Evolutionary conservation across 2,888 invertebrate species (phyloP).

Genomic region (Pilophorus perplexus): DNA sequence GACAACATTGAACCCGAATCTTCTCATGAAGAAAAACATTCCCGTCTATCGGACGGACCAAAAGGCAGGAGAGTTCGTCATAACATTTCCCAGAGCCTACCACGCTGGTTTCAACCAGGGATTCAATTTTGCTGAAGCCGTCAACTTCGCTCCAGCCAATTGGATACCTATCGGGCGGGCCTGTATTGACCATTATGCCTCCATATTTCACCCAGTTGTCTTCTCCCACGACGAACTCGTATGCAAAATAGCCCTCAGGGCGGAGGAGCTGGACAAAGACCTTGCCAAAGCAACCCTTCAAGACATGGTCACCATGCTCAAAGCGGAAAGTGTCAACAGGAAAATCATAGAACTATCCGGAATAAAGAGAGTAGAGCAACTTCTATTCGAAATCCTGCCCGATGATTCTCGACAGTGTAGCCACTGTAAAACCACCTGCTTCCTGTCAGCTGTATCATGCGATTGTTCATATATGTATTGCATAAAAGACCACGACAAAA

Average conservation of each 20-base stretch:
- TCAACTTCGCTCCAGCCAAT: slow-evolving; percentile 98
- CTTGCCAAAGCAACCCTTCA: slow-evolving; percentile 87
- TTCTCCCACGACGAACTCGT: slow-evolving; percentile 99
- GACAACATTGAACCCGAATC: slow-evolving; percentile 97
- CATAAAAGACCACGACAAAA: slow-evolving; percentile 1
- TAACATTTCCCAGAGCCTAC: slow-evolving; percentile 99
- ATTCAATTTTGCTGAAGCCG: slow-evolving; percentile 98
- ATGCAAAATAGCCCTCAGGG: slow-evolving; percentile 91
- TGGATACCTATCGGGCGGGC: slow-evolving; percentile 95
- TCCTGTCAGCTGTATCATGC: slow-evolving; percentile 92
- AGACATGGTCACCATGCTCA: slow-evolving; percentile 89
- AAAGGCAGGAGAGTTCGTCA: slow-evolving; percentile 96
- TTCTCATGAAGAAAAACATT: slow-evolving; percentile 74
- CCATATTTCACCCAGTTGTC: slow-evolving; percentile 88
- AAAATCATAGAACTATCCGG: slow-evolving; percentile 81
- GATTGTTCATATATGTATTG: slow-evolving; percentile 53
- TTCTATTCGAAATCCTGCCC: slow-evolving; percentile 88
- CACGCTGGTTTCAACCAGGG: slow-evolving; percentile 99
- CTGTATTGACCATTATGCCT: slow-evolving; percentile 91
- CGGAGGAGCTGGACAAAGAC: slow-evolving; percentile 79
- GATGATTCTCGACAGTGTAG: slow-evolving; percentile 97
- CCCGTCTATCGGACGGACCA: slow-evolving; percentile 79
- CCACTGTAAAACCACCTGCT: slow-evolving; percentile 95
- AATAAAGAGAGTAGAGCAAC: slow-evolving; percentile 82
- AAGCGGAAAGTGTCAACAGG: slow-evolving; percentile 72